Conservation (phyloP, 2,888 invertebrate species). For the Eucriotettix oculatus region DNA sequence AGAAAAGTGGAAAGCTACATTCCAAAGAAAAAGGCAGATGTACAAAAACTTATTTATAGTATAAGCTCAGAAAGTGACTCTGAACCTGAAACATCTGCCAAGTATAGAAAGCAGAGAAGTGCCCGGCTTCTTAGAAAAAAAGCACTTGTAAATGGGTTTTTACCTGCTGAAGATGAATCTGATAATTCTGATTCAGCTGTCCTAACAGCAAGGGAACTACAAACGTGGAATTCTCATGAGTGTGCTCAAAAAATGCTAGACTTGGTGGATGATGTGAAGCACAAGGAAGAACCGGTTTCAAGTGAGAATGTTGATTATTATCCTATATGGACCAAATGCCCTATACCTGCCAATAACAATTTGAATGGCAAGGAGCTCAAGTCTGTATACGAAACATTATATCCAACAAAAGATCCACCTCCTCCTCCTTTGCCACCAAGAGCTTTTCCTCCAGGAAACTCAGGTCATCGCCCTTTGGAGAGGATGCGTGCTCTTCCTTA, state of each 20-base stretch:
- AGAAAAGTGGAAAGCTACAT: no score
- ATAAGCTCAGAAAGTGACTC: constrained; percentile 14
- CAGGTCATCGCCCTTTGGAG: constrained; percentile 55
- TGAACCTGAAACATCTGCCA: constrained; percentile 14
- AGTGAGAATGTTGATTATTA: constrained; percentile 41
- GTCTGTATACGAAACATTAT: constrained; percentile 18
- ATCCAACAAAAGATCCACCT: constrained; percentile 17
- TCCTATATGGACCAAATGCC: constrained; percentile 41
- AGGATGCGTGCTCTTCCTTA: constrained; percentile 36
- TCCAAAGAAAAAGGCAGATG: no score
- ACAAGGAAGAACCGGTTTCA: constrained; percentile 34
- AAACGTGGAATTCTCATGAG: constrained; percentile 36
- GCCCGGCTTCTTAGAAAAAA: constrained; percentile 18
- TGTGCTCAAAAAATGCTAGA: constrained; percentile 19
- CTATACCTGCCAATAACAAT: constrained; percentile 29
- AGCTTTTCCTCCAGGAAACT: constrained; percentile 19
- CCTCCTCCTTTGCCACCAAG: constrained; percentile 58
- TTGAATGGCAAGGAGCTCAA: constrained; percentile 26
- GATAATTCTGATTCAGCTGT: neutral
- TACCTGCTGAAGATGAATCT: neutral
- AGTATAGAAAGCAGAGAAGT: constrained; percentile 14
- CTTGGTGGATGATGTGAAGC: constrained; percentile 24
- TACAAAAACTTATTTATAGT: no score
- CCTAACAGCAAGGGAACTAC: constrained; percentile 24
- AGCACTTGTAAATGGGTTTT: constrained; percentile 8